phyloP scores from a whole-genome alignment of 1,140 invertebrate species.

The Medauroidea extradentata region DNA sequence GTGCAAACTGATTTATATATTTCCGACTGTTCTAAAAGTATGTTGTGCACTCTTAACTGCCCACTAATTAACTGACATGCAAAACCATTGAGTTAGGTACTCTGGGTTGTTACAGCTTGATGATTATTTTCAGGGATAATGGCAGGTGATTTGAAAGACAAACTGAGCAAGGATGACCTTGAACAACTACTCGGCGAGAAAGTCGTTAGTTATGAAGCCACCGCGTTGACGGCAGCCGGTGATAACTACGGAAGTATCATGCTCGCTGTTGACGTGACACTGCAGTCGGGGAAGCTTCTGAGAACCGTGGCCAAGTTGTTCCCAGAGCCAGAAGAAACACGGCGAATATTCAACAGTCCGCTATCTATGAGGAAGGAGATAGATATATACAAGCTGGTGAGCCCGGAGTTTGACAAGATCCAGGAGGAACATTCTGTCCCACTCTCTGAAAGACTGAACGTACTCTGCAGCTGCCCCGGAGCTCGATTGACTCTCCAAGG shows the following conservation, averaged over 20 bases:
- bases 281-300: background rate
- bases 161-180: too few species aligned
- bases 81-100: too few species aligned
- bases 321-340: background rate
- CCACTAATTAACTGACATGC: too few species aligned
- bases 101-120: too few species aligned
- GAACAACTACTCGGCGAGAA: too few species aligned
- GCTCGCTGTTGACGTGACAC: background rate
- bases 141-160: too few species aligned
- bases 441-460: background rate
- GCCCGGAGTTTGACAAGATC: background rate
- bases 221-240: background rate
- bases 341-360: background rate
- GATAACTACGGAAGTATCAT: conserved; percentile 12
- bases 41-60: too few species aligned
- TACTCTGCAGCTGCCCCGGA: conserved; percentile 3
- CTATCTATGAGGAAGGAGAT: conserved; percentile 6
- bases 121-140: too few species aligned
- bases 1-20: too few species aligned
- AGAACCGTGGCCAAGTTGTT: background rate
- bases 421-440: background rate
- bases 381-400: conserved; percentile 7
- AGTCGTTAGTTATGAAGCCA: background rate
- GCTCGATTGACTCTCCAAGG: background rate
- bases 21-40: too few species aligned